These are phyloP conservation scores for Abrostola tripartita DNA, from an alignment of 2,888 invertebrate genomes.

Conservation along the genomic window DNA sequence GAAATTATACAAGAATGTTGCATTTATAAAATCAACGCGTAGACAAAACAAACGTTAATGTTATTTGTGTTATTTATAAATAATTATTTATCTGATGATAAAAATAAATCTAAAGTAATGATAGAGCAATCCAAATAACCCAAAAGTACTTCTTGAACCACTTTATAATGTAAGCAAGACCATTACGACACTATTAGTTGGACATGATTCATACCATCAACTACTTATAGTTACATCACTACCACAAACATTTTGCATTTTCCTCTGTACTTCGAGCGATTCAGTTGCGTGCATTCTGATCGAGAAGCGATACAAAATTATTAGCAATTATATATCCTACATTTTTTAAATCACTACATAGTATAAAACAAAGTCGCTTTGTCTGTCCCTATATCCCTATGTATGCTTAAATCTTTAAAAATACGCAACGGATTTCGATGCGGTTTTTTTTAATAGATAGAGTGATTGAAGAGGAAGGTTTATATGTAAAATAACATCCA, in stretches of 20 bases:
- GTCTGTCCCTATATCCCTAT: no score
- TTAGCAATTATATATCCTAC: no score
- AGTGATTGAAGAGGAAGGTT: no score
- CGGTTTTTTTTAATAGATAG: no score
- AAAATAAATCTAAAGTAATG: constrained; percentile 9
- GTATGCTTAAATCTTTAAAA: no score
- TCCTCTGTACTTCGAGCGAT: constrained; percentile 2
- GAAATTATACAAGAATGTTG: no score
- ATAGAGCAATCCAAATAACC: constrained; percentile 13
- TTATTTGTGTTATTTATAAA: no score
- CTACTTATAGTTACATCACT: constrained; percentile 27
- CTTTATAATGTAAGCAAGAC: constrained; percentile 8
- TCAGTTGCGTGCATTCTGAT: neutral
- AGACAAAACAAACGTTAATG: constrained; percentile 21
- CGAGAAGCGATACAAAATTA: neutral
- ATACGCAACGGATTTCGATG: no score
- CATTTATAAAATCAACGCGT: neutral
- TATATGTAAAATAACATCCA: no score
- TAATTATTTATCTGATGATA: neutral
- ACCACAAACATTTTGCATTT: constrained; percentile 4
- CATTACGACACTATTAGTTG: constrained; percentile 29
- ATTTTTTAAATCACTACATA: no score
- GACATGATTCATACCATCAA: constrained; percentile 37
- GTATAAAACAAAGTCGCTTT: no score
- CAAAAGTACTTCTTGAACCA: constrained; percentile 14